Evolutionary conservation across 2,797 vertebrate genomes (phyloP), one percentile per base, ranked within the genome.

Genomic region (Siniperca obscura): DNA sequence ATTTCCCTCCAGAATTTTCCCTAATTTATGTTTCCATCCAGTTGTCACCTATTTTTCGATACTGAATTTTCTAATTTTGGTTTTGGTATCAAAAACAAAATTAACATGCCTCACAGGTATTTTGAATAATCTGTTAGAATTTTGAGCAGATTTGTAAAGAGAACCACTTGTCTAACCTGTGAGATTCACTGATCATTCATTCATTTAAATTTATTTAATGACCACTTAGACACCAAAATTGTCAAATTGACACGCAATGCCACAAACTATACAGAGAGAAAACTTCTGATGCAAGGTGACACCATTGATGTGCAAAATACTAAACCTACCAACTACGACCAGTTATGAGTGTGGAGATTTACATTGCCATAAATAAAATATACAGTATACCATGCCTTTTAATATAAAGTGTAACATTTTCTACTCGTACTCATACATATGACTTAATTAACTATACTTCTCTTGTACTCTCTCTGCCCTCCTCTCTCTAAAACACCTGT

Each of bases 401-500:
- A n/a, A 21, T 55, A 5, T 17, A 22, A 72, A 46, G 3, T 40
- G 10, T 25, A 30, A 50, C 16, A 36, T 9, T 52, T 66, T 72
- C 34, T 36, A 8, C n/a, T 50, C 25, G 42, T 4, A 8, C 13
- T 56, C 27, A 30, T 30, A 30, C 27, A 30, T 30, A 30, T 66
- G 17, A 53, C 69, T 42, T 11, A 69, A 80, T 72, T 5, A 82
- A 74, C 25, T 25, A 12, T 42, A 6, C 22, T n/a, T 34, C 44
- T 52, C 38, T 71, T 0, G 1, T 80, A 48, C 25, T 30, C 65
- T 59, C 9, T 3, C 46, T 40, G 74, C 42, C 40, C 38, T 66
- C 34, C 13, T 40, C 25, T 67, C 44, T 19, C 38, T 68, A 10
- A 79, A 70, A 74, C 64, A 82, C 55, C 66, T 64, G 61, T 70